phyloP scores from a whole-genome alignment of 2,888 invertebrate species.

The Drosophila nigritarsus region DNA sequence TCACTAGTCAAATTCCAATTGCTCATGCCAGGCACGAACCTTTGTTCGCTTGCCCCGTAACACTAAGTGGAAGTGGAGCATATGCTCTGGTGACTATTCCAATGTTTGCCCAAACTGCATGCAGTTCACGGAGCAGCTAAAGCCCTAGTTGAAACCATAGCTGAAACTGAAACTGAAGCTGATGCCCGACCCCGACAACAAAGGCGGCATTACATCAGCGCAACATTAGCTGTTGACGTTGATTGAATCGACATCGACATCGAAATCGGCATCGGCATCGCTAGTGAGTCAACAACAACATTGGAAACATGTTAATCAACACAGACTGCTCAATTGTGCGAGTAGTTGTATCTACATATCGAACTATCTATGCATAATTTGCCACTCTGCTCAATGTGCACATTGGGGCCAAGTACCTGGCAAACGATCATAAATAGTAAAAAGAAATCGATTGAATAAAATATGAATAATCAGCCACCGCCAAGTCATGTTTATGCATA shows the following conservation, averaged over 20 bases:
- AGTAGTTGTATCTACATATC: conserved; percentile 9
- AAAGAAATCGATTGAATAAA: conserved; percentile 75
- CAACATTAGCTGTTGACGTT: conserved; percentile 46
- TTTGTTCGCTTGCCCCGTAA: conserved; percentile 26
- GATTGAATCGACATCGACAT: conserved; percentile 47
- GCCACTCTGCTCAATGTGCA: conserved; percentile 4
- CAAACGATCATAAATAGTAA: conserved; percentile 62
- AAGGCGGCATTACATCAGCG: conserved; percentile 72
- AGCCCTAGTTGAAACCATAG: conserved; percentile 1
- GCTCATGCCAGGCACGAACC: conserved; percentile 58
- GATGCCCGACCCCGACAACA: conserved; percentile 68
- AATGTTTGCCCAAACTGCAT: conserved; percentile 40
- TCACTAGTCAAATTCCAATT: conserved; percentile 57
- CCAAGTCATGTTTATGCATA: conserved; percentile 27
- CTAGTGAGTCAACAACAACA: conserved; percentile 43
- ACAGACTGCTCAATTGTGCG: conserved; percentile 14
- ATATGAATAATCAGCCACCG: conserved; percentile 63
- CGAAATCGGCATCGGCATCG: conserved; percentile 6
- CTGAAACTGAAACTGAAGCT: conserved; percentile 9
- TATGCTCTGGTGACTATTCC: conserved; percentile 15
- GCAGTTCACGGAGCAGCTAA: conserved; percentile 11
- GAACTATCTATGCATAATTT: conserved; percentile 12
- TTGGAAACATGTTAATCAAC: conserved; percentile 60
- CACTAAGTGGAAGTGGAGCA: conserved; percentile 38
- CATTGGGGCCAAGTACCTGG: conserved; percentile 13